Evolutionary conservation across 2,888 invertebrate species (phyloP).

Genomic region (Metacarcinus magister): DNA sequence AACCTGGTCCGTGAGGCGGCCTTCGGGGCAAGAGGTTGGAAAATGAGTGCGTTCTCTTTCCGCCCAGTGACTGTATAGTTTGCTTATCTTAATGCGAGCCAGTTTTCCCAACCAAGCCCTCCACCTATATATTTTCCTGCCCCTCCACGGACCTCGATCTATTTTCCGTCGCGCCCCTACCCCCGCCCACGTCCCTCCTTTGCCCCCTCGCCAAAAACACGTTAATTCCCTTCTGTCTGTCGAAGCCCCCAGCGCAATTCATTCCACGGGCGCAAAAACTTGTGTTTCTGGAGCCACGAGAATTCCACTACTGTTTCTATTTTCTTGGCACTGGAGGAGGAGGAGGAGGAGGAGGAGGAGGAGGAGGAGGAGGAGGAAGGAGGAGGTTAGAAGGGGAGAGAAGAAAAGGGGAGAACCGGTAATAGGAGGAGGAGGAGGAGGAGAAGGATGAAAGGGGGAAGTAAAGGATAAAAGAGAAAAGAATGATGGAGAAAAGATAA

Average conservation of each 20-base stretch:
- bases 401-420: neutral
- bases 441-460: neutral
- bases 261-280: slow-evolving; percentile 43
- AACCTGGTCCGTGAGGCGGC: neutral
- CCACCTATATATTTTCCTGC: slow-evolving; percentile 15
- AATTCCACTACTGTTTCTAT: slow-evolving; percentile 55
- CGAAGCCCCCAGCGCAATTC: slow-evolving; percentile 64
- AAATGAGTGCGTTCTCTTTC: neutral
- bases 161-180: slow-evolving; percentile 19
- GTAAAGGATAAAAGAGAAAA: neutral
- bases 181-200: neutral
- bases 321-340: slow-evolving; percentile 26
- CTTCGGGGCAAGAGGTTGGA: neutral
- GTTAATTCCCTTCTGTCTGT: slow-evolving; percentile 69
- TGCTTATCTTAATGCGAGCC: slow-evolving; percentile 4
- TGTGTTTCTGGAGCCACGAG: slow-evolving; percentile 60
- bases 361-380: neutral
- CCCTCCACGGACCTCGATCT: slow-evolving; percentile 21
- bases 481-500: neutral
- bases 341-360: neutral
- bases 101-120: neutral
- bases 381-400: neutral
- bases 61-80: neutral
- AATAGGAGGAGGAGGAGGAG: neutral
- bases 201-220: slow-evolving; percentile 60